Conservation (phyloP, 2,797 vertebrate species). For the Mycteria americana region DNA sequence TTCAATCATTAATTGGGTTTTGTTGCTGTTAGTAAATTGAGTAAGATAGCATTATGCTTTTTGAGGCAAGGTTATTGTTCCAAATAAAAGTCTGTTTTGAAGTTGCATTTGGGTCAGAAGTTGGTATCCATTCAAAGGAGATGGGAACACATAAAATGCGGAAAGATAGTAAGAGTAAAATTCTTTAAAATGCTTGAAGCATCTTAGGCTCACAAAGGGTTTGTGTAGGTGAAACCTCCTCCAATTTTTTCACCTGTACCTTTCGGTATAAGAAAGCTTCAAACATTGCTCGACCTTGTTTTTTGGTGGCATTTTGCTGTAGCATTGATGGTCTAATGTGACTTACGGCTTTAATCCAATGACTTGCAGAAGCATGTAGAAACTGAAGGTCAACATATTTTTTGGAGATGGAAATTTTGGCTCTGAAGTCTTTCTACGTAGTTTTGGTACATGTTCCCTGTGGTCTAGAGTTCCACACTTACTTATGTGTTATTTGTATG, state of each 20-base stretch:
- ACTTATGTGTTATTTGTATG: neutral
- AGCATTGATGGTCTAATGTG: neutral
- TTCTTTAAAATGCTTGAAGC: neutral
- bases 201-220: neutral
- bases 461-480: neutral
- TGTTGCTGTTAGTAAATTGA: conserved; percentile 48
- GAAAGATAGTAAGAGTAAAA: neutral
- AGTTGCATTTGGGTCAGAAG: conserved; percentile 19
- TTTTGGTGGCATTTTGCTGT: neutral
- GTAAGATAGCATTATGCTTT: conserved; percentile 26
- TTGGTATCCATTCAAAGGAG: neutral
- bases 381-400: neutral
- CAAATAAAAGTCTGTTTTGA: conserved; percentile 32
- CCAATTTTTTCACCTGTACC: neutral
- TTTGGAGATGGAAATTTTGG: neutral
- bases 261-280: neutral
- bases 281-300: accelerated
- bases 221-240: neutral
- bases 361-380: neutral
- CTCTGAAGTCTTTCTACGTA: neutral
- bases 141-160: neutral
- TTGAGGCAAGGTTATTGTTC: conserved; percentile 24
- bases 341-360: neutral
- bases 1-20: conserved; percentile 39
- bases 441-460: neutral